Percentiles rank a stretch among this genome's conserved stretches.
phyloP scores from a whole-genome alignment of 2,113 vertebrate genomes.

The Pseudolaguvia tuberculata region DNA sequence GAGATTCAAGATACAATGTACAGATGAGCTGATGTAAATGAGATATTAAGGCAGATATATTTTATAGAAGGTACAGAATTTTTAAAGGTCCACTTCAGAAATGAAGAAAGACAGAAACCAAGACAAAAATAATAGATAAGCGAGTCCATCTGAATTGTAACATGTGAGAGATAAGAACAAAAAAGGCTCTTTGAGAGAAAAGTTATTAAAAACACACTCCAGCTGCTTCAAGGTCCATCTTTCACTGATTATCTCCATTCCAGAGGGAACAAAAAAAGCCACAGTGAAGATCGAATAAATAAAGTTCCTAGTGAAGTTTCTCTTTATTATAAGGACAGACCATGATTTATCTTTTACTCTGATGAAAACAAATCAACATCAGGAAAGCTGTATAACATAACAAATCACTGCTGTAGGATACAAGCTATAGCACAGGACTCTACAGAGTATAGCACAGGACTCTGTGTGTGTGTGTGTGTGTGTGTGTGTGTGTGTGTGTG shows the following conservation, averaged over 20 bases:
- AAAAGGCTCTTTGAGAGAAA: neutral
- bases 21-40: conserved; percentile 15
- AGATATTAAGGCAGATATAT: conserved; percentile 51
- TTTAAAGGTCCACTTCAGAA: conserved; percentile 2
- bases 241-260: neutral
- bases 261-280: neutral
- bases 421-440: conserved; percentile 33
- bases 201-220: neutral
- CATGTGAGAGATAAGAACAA: neutral
- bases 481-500: too few species aligned
- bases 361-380: conserved; percentile 32
- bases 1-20: neutral
- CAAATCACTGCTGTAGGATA: conserved; percentile 38
- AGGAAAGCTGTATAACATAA: neutral
- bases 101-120: neutral
- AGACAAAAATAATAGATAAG: neutral
- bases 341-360: conserved; percentile 31
- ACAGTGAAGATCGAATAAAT: conserved; percentile 17
- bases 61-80: conserved; percentile 54
- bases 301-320: conserved; percentile 1
- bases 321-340: conserved; percentile 18
- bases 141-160: conserved; percentile 1
- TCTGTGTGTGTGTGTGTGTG: neutral
- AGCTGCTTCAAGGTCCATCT: conserved; percentile 1
- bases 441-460: conserved; percentile 24